Evolutionary conservation across 2,113 vertebrate genomes (phyloP), one percentile per base, ranked within the genome.

Genomic region (Danio rerio): DNA sequence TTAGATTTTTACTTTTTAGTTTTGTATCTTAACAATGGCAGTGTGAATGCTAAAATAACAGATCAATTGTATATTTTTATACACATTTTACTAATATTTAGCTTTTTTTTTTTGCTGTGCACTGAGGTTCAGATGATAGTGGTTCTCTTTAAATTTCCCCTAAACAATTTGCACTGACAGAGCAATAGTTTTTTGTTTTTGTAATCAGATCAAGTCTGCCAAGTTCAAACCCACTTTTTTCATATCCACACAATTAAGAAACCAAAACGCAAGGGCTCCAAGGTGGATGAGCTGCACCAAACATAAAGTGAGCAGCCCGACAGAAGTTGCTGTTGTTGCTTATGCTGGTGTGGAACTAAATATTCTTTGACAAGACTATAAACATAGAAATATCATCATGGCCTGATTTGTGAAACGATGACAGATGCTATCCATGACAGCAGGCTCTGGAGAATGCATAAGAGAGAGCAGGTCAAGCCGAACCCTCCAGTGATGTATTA

Each of bases 281-380:
- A 5, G 12, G 5, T 10, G 13, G 2, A 18, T 2, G 20, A 12
- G 5, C 11, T 18, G 45, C 42, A 65, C 6, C 49, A 18, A 78
- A 66, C 20, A 10, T 20, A 50, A 49, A 50, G 5, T 16, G 6
- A 76, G 70, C 43, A 49, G 53, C 45, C 49, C 10, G 6, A 40
- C 3, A 13, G 15, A 68, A 18, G 21, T 79, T 79, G 2, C 31
- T 68, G 21, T 43, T 66, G 62, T 12, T 42, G 77, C 7, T 6
- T 53, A 31, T 80, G n/a, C 42, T 75, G 8, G 11, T 52, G 47
- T 56, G 52, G 8, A 73, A 49, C 15, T n/a, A 13, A 4, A 80
- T 84, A 75, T 50, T 73, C n/a, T 81, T 76, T 53, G 53, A 47
- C 50, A 73, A 80, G 59, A 62, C 73, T 18, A 66, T 66, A 84